These are phyloP conservation scores for Porites rus DNA, from an alignment of 92 coral and sea anemone species.

Conservation along the genomic window DNA sequence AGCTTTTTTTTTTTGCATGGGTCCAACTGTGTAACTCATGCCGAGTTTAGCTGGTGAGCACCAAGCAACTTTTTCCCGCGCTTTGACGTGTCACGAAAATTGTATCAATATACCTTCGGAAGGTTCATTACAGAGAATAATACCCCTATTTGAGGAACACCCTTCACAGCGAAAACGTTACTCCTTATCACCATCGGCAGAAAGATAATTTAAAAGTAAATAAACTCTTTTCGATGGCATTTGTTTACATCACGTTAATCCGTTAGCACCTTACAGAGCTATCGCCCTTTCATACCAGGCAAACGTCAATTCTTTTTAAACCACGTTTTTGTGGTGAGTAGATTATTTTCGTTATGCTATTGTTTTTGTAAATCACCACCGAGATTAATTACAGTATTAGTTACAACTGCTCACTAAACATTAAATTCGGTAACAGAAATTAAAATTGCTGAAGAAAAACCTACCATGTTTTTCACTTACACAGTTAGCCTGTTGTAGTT, in stretches of 20 bases:
- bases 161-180: no score
- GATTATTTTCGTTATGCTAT: conserved; percentile 16
- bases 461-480: not conserved
- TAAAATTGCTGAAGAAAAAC: not conserved
- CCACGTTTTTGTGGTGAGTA: conserved; percentile 16
- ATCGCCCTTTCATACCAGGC: not conserved
- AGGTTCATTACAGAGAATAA: not conserved
- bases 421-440: no score
- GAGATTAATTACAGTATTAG: conserved; percentile 28
- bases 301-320: not conserved
- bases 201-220: not conserved
- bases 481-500: not conserved
- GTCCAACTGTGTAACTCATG: not conserved
- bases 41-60: not conserved
- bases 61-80: not conserved
- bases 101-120: not conserved
- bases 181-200: no score
- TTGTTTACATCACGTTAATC: not conserved
- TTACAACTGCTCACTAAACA: not conserved
- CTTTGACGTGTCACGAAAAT: not conserved
- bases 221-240: not conserved
- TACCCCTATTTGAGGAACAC: not conserved
- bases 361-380: conserved; percentile 14
- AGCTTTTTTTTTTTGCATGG: not conserved
- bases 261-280: not conserved